Evolutionary conservation across 1,140 invertebrate genomes (phyloP), one percentile per base, ranked within the genome.

Genomic region (Zophobas morio): DNA sequence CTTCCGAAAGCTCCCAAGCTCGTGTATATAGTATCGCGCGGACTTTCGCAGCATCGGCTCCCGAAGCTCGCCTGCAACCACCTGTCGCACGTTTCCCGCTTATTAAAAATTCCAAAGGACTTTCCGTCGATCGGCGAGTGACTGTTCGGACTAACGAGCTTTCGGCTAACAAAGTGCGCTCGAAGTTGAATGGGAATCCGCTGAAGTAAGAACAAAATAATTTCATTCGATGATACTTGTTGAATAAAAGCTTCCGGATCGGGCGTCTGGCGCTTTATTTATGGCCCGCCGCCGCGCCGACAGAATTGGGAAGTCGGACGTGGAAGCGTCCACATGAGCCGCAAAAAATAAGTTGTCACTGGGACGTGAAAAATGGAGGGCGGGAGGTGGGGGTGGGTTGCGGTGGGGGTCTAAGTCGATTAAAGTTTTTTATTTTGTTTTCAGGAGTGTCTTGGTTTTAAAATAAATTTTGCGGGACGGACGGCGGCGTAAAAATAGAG

Each of bases 1-100:
- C 60, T 66, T 66, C 37, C 35, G 34, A 77, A 77, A 77, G 75
- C 75, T 77, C 75, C 70, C 42, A 77, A 72, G 75, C 75, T 77
- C 71, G 33, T 54, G 70, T 72, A 77, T 53, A 77, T 77, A 77
- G 75, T 77, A 54, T 37, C 75, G 75, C 60, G 75, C 75, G 51
- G 71, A 54, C 75, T 77, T 75, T 36, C 74, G 35, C 75, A 54
- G 51, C 63, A 37, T 5, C 51, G 63, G 60, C 66, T 53, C 40
- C 32, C 57, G 20, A 53, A 37, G 42, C 60, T 42, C 33, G 4
- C 66, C 34, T 70, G 60, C 57, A 76, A 76, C 74, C 63, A 76
- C 74, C 74, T 76, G 74, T 76, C 74, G 74, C 74, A 70, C 54
- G 36, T 74, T 54, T 37, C 39, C 6, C n/a, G 56, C 35, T 54